A percentile compares a stretch with the other conserved stretches of the same genome.
These are phyloP conservation scores for Geophilus truncorum DNA, from an alignment of 2,888 invertebrate species.

Conservation along the genomic window DNA sequence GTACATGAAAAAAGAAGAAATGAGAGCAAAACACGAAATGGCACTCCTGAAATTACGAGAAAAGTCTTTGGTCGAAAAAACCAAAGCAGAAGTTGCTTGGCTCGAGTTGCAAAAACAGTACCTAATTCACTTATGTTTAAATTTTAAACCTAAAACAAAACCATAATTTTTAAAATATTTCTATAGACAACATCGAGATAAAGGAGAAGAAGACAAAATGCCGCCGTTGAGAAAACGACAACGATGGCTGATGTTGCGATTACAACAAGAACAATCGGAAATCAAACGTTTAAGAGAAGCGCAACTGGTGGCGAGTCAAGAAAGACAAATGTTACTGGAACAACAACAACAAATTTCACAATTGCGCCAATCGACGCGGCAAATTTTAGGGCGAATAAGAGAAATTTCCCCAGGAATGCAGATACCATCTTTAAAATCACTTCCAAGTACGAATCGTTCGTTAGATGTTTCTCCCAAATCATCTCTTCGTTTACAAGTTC, in stretches of 20 bases:
- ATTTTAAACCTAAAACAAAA: neutral
- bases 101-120: conserved; percentile 62
- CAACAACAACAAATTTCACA: conserved; percentile 45
- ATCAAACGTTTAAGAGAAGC: conserved; percentile 55
- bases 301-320: conserved; percentile 44
- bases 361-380: conserved; percentile 39
- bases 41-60: conserved; percentile 62
- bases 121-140: neutral
- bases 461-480: neutral
- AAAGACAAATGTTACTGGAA: conserved; percentile 44
- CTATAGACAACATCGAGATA: conserved; percentile 52
- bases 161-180: neutral
- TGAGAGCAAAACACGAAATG: conserved; percentile 61
- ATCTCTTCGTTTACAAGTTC: neutral
- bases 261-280: conserved; percentile 64
- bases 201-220: conserved; percentile 56
- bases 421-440: conserved; percentile 12
- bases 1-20: conserved; percentile 61
- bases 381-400: conserved; percentile 35
- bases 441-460: neutral
- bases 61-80: conserved; percentile 62
- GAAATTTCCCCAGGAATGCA: conserved; percentile 8
- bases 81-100: conserved; percentile 60
- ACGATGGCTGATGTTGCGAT: conserved; percentile 59
- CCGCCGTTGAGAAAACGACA: conserved; percentile 63